Base-by-base conservation (phyloP, 2,888 invertebrate species). In the Lycia hirtaria region DNA sequence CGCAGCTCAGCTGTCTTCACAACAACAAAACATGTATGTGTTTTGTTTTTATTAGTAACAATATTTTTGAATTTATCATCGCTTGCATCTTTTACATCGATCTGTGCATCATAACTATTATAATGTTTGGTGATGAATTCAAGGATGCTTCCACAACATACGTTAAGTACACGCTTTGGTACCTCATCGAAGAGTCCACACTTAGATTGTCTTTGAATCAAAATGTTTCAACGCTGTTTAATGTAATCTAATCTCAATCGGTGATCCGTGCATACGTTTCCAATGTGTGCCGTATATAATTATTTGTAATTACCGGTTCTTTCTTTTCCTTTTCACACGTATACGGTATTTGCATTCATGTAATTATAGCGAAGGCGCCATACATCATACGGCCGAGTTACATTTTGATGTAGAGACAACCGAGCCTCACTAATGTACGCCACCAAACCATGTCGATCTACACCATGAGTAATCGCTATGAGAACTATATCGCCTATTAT, bases 21-120 rank as follows among this genome's bases (percentile, higher is more conserved):
- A 97, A 94, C 97, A 97, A 94, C 97, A 97, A 95, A 95, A 96
- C 95, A 97, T 97, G 97, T 97, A 97, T 94, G 97, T 96, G 88
- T 92, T 92, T 89, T 92, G 89, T 91, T 90, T 83, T 80, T 76
- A 79, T 81, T 81, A 59, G 54, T 78, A 79, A 79, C 73, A 63
- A 73, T 76, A 80, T 80, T 84, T 83, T 76, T 76, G 73, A 78
- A 81, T 77, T 78, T 76, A 76, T 79, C 78, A 72, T 71, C 69
- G 65, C 45, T 35, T 20, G 45, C 33, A 17, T 33, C 24, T 1
- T 40, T 37, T 14, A 30, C 15, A 44, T 32, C 12, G 22, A 3
- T 26, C 33, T 15, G 32, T 38, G 10, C 19, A 37, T 32, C 17
- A 33, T 7, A 15, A 44, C 24, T 33, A 52, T 56, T 47, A 22